These are phyloP conservation scores for Nymphalis urticae DNA, from an alignment of 2,888 invertebrate species.

Conservation along the genomic window DNA sequence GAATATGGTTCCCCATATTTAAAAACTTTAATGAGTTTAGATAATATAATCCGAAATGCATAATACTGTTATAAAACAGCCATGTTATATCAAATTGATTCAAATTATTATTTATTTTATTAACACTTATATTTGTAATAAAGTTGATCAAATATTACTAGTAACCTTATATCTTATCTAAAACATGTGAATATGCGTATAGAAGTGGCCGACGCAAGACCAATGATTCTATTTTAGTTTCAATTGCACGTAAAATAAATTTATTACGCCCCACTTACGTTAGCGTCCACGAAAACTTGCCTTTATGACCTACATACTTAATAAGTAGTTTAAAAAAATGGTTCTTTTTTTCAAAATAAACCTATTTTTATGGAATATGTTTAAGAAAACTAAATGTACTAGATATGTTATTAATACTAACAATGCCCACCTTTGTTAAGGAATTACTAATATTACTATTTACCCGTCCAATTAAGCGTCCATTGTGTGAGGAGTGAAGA, in stretches of 20 bases:
- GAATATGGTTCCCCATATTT: too few species aligned
- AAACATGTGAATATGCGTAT: conserved; percentile 24
- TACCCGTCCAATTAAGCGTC: too few species aligned
- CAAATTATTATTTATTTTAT: background rate
- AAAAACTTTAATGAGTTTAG: too few species aligned
- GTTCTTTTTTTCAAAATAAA: background rate
- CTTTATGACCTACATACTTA: conserved; percentile 46
- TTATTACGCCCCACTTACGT: conserved; percentile 61
- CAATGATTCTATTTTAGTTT: conserved; percentile 67
- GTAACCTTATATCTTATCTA: conserved; percentile 13
- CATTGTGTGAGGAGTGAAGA: too few species aligned
- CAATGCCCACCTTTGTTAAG: too few species aligned
- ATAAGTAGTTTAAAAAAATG: background rate
- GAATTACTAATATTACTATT: too few species aligned
- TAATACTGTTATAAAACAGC: too few species aligned
- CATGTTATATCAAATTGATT: too few species aligned
- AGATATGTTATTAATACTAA: too few species aligned
- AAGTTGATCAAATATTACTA: background rate
- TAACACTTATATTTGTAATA: background rate
- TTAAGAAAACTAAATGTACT: too few species aligned
- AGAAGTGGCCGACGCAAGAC: conserved; percentile 38
- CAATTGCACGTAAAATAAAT: conserved; percentile 74
- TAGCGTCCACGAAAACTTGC: conserved; percentile 48
- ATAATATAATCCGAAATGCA: too few species aligned
- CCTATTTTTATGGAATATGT: background rate